A percentile compares a stretch with the other conserved stretches of the same genome.
These are phyloP conservation scores for Acipenser ruthenus DNA, from an alignment of 2,797 vertebrate species.

Conservation along the genomic window DNA sequence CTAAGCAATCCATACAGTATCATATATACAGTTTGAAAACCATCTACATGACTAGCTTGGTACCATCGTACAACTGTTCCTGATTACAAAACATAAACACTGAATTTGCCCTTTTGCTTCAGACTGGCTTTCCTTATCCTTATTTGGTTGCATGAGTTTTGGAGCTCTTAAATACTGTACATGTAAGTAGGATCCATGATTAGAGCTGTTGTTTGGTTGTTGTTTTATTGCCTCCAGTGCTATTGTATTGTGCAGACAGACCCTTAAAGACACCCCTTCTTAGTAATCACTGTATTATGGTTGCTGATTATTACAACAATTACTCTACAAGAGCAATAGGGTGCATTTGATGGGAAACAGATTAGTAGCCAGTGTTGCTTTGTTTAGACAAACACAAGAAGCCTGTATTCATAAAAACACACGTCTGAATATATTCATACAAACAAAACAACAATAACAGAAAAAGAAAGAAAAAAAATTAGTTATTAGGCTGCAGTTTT, in stretches of 20 bases:
- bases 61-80: slow-evolving; percentile 28
- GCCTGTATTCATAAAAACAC: neutral
- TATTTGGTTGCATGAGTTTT: too few relatives aligned
- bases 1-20: slow-evolving; percentile 20
- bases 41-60: slow-evolving; percentile 12
- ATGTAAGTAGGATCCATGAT: too few relatives aligned
- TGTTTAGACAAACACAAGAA: slow-evolving; percentile 8
- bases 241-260: slow-evolving; percentile 30
- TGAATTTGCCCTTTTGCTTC: neutral
- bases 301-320: slow-evolving; percentile 31
- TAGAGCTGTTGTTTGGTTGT: too few relatives aligned
- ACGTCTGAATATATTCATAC: neutral
- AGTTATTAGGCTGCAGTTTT: slow-evolving; percentile 9
- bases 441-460: neutral
- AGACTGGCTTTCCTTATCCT: neutral
- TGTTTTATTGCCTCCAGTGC: too few relatives aligned
- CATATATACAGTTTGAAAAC: neutral
- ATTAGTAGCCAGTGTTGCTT: slow-evolving; percentile 37
- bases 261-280: slow-evolving; percentile 44
- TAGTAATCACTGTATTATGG: slow-evolving; percentile 44
- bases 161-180: too few relatives aligned
- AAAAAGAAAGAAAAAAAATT: too few relatives aligned
- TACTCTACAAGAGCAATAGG: slow-evolving; percentile 27
- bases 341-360: slow-evolving; percentile 41
- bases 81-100: slow-evolving; percentile 27